A percentile compares a stretch with the other conserved stretches of the same genome.
phyloP scores from a whole-genome alignment of 2,797 vertebrate species.

The Notolepis coatsorum region DNA sequence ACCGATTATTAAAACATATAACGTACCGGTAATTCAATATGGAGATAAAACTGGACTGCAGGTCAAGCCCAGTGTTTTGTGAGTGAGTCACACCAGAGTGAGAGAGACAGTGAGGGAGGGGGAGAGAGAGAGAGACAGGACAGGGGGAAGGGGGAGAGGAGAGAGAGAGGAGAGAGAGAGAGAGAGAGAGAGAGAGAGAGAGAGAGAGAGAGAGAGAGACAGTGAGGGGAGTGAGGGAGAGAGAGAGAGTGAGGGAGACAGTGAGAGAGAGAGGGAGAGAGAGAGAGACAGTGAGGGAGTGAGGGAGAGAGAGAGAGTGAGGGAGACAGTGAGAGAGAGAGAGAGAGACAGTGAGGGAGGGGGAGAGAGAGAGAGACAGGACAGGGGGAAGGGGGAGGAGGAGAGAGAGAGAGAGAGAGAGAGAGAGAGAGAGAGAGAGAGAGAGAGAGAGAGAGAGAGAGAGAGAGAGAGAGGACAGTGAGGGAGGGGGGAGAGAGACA shows the following conservation, averaged over 20 bases:
- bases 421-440: slow-evolving; percentile 50
- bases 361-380: too few relatives aligned
- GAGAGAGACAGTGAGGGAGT: slow-evolving; percentile 12
- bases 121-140: not conserved
- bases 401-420: slow-evolving; percentile 23
- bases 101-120: not conserved
- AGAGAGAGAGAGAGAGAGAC: not conserved
- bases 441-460: slow-evolving; percentile 10
- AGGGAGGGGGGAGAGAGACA: slow-evolving; percentile 26
- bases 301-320: not conserved
- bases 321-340: slow-evolving; percentile 2
- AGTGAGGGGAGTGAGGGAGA: too few relatives aligned
- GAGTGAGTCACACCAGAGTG: not conserved
- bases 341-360: not conserved
- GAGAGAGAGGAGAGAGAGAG: not conserved
- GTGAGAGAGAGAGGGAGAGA: slow-evolving; percentile 14
- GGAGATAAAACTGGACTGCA: too few relatives aligned
- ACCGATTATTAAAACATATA: too few relatives aligned
- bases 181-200: not conserved
- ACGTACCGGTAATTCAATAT: too few relatives aligned
- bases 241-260: too few relatives aligned
- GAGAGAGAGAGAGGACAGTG: slow-evolving; percentile 29
- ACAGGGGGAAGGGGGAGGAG: not conserved
- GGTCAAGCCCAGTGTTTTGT: not conserved
- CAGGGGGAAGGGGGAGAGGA: not conserved